Percentiles rank a stretch among this genome's conserved stretches.
Conservation (phyloP, 2,113 vertebrate species). For the Phalacrocorax aristotelis region DNA sequence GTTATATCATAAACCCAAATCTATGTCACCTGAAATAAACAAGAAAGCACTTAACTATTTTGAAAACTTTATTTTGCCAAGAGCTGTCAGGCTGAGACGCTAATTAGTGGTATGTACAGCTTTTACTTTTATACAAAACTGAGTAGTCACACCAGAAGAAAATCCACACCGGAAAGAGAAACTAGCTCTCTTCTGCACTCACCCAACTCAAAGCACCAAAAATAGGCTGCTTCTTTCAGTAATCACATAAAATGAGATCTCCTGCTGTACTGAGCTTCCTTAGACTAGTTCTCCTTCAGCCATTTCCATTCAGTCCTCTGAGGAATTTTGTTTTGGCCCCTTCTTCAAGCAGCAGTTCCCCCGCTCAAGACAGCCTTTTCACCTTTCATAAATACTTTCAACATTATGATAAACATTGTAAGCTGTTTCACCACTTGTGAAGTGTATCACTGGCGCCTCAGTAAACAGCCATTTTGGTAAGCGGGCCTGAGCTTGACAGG, state of each 20-base stretch:
- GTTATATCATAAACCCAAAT: neutral
- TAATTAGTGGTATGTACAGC: neutral
- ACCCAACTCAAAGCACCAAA: neutral
- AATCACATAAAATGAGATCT: neutral
- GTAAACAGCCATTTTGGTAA: neutral
- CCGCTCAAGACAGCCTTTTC: neutral
- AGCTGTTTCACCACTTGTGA: neutral
- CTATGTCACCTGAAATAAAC: neutral
- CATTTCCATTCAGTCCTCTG: neutral
- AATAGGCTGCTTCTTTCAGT: neutral
- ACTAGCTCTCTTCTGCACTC: neutral
- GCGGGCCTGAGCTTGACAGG: accelerated
- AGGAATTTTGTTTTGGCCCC: neutral
- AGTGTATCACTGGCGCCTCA: neutral
- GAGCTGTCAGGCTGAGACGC: neutral
- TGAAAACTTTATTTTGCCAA: neutral
- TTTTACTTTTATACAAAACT: neutral
- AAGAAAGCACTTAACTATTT: neutral
- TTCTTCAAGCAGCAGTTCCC: neutral
- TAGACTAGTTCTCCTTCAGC: neutral
- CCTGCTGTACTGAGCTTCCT: neutral
- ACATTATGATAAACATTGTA: accelerated
- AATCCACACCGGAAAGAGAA: neutral
- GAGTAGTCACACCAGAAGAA: neutral
- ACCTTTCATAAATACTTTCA: neutral